Evolutionary conservation across 1,140 invertebrate species (phyloP), one percentile per base, ranked within the genome.

Genomic region (Charaxes varanes): DNA sequence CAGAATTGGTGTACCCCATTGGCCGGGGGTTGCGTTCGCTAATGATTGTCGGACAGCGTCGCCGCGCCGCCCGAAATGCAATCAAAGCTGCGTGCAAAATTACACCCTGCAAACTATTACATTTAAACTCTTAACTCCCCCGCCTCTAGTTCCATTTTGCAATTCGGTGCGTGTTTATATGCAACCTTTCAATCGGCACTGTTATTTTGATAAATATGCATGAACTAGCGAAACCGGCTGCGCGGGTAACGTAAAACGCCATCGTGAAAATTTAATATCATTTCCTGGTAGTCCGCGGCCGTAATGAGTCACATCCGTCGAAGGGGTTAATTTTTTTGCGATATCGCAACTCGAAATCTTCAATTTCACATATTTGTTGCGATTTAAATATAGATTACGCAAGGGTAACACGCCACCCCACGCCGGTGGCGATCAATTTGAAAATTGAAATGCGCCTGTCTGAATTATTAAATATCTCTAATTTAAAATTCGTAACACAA

Each of bases 191-290:
- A 80, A 83, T 83, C 76, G 73, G 65, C 65, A 65, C 68, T 69
- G 72, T 79, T 83, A 79, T 83, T 83, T 80, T 79, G 73, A 79
- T 79, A 79, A 79, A 83, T 80, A 83, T 83, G 76, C 71, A 80
- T 83, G 72, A 77, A 79, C 60, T 60, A 62, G 67, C 70, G 64
- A 80, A 78, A 80, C 73, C 67, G 58, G 54, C 67, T 53, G 58
- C 65, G 55, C 61, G 62, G 66, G 71, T 79, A 79, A 80, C 76
- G 62, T 65, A 65, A 82, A 78, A 78, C 76, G 70, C 66, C 62
- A 77, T 74, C 66, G 69, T 83, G 79, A 80, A 83, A 83, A 79
- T 77, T 83, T 83, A 77, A 83, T 83, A 70, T 74, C 67, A 65
- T 72, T 80, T 79, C 74, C 79, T 78, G 68, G 74, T 79, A 69